These are phyloP conservation scores for Arenaria interpres DNA, from an alignment of 2,113 vertebrate genomes.

Conservation along the genomic window DNA sequence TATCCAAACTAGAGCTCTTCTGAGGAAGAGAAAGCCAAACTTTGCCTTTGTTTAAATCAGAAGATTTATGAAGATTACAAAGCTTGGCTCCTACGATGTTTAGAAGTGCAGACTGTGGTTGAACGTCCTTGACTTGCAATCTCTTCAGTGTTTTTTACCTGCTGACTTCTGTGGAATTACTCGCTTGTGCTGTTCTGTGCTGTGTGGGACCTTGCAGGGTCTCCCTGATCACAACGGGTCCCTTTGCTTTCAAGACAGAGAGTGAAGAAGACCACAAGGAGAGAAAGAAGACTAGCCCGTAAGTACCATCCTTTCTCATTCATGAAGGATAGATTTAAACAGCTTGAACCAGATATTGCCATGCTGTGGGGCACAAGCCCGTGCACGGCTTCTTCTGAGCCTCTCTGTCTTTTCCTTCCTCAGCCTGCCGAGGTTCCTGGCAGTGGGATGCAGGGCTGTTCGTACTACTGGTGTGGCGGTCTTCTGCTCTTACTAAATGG, in stretches of 20 bases:
- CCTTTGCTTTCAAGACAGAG: not conserved
- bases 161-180: not conserved
- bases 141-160: not conserved
- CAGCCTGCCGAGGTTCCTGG: slow-evolving; percentile 22
- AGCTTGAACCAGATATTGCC: not conserved
- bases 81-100: not conserved
- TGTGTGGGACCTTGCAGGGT: not conserved
- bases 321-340: not conserved
- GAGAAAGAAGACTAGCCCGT: not conserved
- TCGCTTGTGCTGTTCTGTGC: not conserved
- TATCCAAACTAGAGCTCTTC: not conserved
- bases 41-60: not conserved
- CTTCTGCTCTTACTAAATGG: slow-evolving; percentile 14
- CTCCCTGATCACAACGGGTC: not conserved
- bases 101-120: not conserved
- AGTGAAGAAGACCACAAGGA: not conserved
- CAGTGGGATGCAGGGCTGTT: not conserved
- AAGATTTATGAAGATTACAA: not conserved
- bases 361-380: fast-evolving
- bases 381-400: not conserved
- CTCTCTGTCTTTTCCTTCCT: not conserved
- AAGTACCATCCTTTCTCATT: not conserved
- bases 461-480: not conserved
- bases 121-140: not conserved
- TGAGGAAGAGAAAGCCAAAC: not conserved